Base-by-base conservation (phyloP, 1,140 invertebrate genomes). In the Drosophila aff. region DNA sequence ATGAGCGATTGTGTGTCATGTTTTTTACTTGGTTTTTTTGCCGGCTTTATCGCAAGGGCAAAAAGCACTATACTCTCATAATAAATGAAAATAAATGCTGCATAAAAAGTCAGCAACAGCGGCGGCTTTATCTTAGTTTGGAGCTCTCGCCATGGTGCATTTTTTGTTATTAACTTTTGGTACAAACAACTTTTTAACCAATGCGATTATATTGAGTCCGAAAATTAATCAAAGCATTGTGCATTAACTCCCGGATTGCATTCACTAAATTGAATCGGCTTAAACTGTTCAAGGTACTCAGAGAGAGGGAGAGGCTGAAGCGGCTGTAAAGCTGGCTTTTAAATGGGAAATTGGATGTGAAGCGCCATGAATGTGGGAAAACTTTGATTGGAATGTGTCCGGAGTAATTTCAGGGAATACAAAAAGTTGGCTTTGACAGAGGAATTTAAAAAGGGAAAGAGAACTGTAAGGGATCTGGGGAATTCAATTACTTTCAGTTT, bases 61-160 rank as follows among this genome's bases (percentile, higher is more conserved):
- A 64, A 68, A 60, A 74, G 31, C 49, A 44, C 52, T 57, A 52
- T 55, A 18, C 62, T 50, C 60, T 59, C 18, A 66, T 64, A 82
- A 66, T 69, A 82, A 79, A 83, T 71, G 64, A 66, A 79, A 82
- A 79, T 75, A 82, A 79, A 82, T 78, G 55, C 64, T 36, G 60
- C 53, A 82, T 61, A 67, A 71, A 71, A 71, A 71, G 67, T 71
- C 49, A 44, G 15, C 64, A 31, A 49, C 31, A 7, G 11, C 31
- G 52, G 18, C 47, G 59, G 63, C 69, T 68, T 83, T 82, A 83
- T 82, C 81, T 49, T 78, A 79, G 81, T 83, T 79, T 60, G 60
- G 46, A 69, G 74, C 79, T 43, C 41, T 47, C 65, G 26, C 57
- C 66, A 79, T 49, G 68, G 46, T 46, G 44, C 18, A 21, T 46